Evolutionary conservation across 2,888 invertebrate species (phyloP), one percentile per base, ranked within the genome.

Genomic region (Lasioglossum malachurum): DNA sequence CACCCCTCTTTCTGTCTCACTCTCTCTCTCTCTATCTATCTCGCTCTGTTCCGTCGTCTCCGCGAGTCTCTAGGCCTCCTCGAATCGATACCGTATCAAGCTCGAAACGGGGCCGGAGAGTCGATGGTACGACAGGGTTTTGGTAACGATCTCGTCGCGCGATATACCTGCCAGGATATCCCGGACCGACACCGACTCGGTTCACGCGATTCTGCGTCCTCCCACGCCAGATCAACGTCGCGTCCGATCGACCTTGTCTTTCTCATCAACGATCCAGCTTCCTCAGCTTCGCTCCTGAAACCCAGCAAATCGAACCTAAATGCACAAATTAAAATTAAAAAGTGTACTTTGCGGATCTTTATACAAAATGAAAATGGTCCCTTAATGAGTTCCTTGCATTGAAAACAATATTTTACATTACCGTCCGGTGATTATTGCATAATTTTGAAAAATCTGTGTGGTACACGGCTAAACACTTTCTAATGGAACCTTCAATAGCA

Each of bases 111-210:
- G 84, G 86, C 79, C 80, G 80, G 76, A 83, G 83, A 83, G 88
- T 79, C 86, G 76, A 84, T 85, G 88, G 87, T 87, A 88, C 91
- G 87, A 82, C 84, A 80, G 82, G 87, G 89, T 89, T 91, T 88
- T 81, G 86, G 92, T 92, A 92, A 91, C 90, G 91, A 92, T 92
- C 92, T 90, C 84, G 72, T 57, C 82, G 82, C 78, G 84, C 84
- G 92, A 92, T 92, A 92, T 91, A 92, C 73, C 88, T 80, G 80
- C 87, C 89, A 88, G 82, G 88, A 91, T 88, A 90, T 92, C 88
- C 86, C 80, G 84, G 84, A 86, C 88, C 88, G 90, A 86, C 91
- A 80, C 49, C 23, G 38, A 38, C 78, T 44, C 60, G 74, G 73
- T 69, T 83, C 78, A 75, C 75, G 75, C 82, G 60, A 72, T 53